Evolutionary conservation across 2,888 invertebrate genomes (phyloP).

Genomic region (Hirtodrosophila histrioides): DNA sequence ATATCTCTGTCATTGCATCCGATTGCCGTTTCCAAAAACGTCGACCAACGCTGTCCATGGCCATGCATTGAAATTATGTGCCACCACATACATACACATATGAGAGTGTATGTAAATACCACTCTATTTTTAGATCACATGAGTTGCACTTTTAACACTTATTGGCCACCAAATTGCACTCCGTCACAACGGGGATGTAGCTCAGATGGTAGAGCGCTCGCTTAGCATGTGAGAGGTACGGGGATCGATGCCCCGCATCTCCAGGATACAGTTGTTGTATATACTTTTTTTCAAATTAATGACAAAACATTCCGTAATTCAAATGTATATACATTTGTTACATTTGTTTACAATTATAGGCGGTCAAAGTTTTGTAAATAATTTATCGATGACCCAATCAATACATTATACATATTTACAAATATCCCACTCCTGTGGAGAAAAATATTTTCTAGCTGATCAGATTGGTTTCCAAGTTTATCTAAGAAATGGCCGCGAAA

Average conservation of each 20-base stretch:
- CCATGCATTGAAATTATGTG: slow-evolving; percentile 10
- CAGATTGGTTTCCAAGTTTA: no score
- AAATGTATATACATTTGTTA: no score
- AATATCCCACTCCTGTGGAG: no score
- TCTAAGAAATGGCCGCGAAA: no score
- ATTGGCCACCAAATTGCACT: background rate
- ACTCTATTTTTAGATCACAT: slow-evolving; percentile 5
- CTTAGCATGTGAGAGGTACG: slow-evolving; percentile 85
- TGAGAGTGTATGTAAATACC: background rate
- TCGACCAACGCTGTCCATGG: slow-evolving; percentile 11
- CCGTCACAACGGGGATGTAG: slow-evolving; percentile 76
- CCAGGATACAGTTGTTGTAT: slow-evolving; percentile 1
- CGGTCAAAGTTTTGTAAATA: no score
- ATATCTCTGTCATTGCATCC: slow-evolving; percentile 13
- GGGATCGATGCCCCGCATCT: slow-evolving; percentile 85
- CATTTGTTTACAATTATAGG: no score
- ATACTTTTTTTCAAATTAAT: background rate
- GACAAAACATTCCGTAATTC: background rate
- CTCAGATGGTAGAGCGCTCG: slow-evolving; percentile 85
- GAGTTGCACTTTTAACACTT: slow-evolving; percentile 5
- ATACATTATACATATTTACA: no score
- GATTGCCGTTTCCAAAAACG: background rate
- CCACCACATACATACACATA: background rate
- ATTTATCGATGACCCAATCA: no score
- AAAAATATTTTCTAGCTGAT: no score